Percentiles rank a stretch among this genome's conserved stretches.
Conservation (phyloP, 92 coral and sea anemone genomes). For the Zoanthus sociatus region DNA sequence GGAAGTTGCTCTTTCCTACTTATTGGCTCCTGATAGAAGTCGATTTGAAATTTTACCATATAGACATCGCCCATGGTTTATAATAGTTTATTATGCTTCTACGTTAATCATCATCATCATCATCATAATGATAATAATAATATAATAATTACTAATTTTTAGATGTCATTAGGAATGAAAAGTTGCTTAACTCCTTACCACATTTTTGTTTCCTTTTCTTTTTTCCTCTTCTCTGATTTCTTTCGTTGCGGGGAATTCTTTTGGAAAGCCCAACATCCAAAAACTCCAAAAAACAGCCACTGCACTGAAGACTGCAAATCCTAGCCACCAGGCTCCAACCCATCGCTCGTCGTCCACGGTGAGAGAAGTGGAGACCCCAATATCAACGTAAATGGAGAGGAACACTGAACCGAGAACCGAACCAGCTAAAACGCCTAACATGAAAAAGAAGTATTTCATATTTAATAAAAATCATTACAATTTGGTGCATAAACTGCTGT, state of each 20-base stretch:
- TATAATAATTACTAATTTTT: not conserved
- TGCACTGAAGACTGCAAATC: constrained; percentile 45
- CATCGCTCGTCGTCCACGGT: constrained; percentile 50
- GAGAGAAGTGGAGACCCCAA: constrained; percentile 41
- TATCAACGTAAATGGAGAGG: constrained; percentile 59
- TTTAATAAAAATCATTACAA: too few relatives aligned
- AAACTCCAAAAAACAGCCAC: constrained; percentile 43
- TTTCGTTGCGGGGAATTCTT: constrained; percentile 42
- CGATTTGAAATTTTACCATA: too few relatives aligned
- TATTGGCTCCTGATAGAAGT: too few relatives aligned
- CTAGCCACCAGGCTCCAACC: constrained; percentile 70
- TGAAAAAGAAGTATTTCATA: not conserved
- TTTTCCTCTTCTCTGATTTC: constrained; percentile 14
- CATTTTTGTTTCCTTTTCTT: not conserved
- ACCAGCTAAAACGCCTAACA: constrained; percentile 31
- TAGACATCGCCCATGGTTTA: too few relatives aligned
- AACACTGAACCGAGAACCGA: constrained; percentile 42
- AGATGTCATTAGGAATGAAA: not conserved
- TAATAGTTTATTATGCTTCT: too few relatives aligned
- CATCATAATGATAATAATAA: too few relatives aligned
- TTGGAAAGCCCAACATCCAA: constrained; percentile 62
- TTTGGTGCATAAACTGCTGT: too few relatives aligned
- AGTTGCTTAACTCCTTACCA: not conserved
- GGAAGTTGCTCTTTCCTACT: too few relatives aligned
- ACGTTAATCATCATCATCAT: too few relatives aligned